Percentiles rank a stretch among this genome's conserved stretches.
Evolutionary conservation across 1,140 invertebrate genomes (phyloP).

Genomic region (Venturia canescens): DNA sequence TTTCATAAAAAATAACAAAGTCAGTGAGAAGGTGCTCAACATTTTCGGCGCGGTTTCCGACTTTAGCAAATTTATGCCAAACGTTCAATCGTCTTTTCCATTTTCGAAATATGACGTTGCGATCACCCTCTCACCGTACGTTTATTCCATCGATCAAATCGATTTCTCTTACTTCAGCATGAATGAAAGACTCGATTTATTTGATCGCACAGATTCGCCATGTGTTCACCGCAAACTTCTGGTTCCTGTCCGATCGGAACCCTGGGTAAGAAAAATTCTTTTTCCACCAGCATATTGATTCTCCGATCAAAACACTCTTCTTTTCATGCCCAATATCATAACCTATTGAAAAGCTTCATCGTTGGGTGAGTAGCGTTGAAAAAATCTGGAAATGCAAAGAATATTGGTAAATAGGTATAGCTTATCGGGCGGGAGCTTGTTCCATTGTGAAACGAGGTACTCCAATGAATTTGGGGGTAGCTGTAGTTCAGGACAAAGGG

Average conservation of each 20-base stretch:
- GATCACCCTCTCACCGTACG: slow-evolving; percentile 54
- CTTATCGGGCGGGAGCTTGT: slow-evolving; percentile 34
- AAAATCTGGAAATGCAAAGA: not conserved
- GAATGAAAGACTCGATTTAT: not conserved
- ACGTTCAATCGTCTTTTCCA: slow-evolving; percentile 28
- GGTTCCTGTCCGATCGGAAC: no score
- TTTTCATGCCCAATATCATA: no score
- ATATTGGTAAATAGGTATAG: not conserved
- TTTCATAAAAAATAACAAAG: slow-evolving; percentile 44
- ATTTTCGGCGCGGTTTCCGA: slow-evolving; percentile 4
- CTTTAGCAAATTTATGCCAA: slow-evolving; percentile 40
- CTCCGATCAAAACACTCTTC: no score
- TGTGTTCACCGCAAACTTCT: not conserved
- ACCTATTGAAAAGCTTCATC: no score
- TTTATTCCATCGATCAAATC: not conserved
- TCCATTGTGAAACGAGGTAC: not conserved
- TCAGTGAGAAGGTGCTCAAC: not conserved
- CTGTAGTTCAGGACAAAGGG: slow-evolving; percentile 37
- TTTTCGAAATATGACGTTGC: slow-evolving; percentile 51
- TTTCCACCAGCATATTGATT: no score
- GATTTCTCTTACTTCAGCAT: not conserved
- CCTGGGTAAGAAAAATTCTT: no score
- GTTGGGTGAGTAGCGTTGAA: no score
- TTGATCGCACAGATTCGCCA: slow-evolving; percentile 4
- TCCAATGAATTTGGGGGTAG: slow-evolving; percentile 8